Evolutionary conservation across 2,888 invertebrate genomes (phyloP).

Genomic region (Heteromyza rotundicornis): DNA sequence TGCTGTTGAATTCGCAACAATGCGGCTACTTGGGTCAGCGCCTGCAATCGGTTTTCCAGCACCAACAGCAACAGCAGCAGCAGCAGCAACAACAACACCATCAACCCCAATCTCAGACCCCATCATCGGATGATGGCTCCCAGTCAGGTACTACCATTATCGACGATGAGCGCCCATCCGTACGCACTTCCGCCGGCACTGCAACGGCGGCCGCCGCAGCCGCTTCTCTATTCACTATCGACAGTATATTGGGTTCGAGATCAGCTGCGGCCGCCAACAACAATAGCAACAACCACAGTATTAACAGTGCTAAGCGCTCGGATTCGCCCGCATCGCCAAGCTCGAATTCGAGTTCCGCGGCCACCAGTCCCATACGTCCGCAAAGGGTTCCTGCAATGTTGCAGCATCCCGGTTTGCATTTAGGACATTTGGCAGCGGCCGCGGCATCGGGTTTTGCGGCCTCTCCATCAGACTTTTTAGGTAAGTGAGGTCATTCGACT

Average conservation of each 20-base stretch:
- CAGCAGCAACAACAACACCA: slow-evolving; percentile 44
- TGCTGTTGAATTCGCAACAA: slow-evolving; percentile 61
- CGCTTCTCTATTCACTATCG: slow-evolving; percentile 80
- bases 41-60: slow-evolving; percentile 59
- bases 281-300: slow-evolving; percentile 27
- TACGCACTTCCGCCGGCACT: slow-evolving; percentile 30
- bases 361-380: slow-evolving; percentile 63
- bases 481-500: slow-evolving; percentile 71
- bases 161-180: slow-evolving; percentile 50
- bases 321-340: slow-evolving; percentile 61
- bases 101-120: slow-evolving; percentile 49
- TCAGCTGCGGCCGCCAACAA: slow-evolving; percentile 29
- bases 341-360: slow-evolving; percentile 66
- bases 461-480: slow-evolving; percentile 80
- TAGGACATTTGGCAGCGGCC: slow-evolving; percentile 71
- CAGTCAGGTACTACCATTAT: slow-evolving; percentile 54
- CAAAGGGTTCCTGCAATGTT: slow-evolving; percentile 63
- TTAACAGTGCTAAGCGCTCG: slow-evolving; percentile 42
- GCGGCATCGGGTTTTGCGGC: slow-evolving; percentile 70
- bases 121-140: slow-evolving; percentile 56
- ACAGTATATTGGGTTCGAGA: slow-evolving; percentile 80
- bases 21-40: slow-evolving; percentile 61
- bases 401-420: slow-evolving; percentile 66
- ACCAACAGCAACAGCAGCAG: slow-evolving; percentile 48
- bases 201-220: slow-evolving; percentile 64